Evolutionary conservation across 2,113 vertebrate species (phyloP).

Genomic region (Mixornis gularis): DNA sequence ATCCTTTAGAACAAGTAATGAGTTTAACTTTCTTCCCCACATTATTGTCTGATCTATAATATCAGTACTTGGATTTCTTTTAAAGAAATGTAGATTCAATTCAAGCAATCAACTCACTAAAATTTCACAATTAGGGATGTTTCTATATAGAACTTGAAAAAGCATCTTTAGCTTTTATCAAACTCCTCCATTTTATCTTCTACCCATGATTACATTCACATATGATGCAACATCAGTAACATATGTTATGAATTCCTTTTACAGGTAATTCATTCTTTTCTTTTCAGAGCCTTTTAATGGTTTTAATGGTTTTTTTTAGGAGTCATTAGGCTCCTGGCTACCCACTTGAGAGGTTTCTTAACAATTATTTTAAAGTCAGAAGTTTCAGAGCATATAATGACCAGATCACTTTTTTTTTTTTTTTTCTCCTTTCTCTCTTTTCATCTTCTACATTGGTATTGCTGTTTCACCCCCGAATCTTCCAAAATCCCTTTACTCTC

Average conservation of each 20-base stretch:
- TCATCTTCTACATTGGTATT: not conserved
- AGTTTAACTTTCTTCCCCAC: not conserved
- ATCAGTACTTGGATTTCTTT: not conserved
- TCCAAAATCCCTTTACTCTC: not conserved
- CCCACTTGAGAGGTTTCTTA: not conserved
- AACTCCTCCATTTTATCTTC: slow-evolving; percentile 12
- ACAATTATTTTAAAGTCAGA: not conserved
- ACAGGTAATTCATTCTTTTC: not conserved
- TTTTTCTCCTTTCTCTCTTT: not conserved
- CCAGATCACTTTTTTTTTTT: not conserved
- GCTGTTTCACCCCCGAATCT: not conserved
- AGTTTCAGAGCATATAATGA: not conserved
- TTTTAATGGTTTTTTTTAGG: not conserved
- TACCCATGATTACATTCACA: not conserved
- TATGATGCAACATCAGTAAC: not conserved
- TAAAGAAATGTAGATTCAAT: not conserved
- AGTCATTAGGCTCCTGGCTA: not conserved
- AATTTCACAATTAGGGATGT: not conserved
- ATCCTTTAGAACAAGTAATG: not conserved
- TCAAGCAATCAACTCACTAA: not conserved
- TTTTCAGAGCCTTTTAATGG: not conserved
- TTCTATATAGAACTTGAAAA: not conserved
- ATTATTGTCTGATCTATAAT: not conserved
- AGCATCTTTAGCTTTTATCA: not conserved
- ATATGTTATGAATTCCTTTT: slow-evolving; percentile 9